Conservation (phyloP, 2,888 invertebrate genomes). For the Dynastes hyllus region DNA sequence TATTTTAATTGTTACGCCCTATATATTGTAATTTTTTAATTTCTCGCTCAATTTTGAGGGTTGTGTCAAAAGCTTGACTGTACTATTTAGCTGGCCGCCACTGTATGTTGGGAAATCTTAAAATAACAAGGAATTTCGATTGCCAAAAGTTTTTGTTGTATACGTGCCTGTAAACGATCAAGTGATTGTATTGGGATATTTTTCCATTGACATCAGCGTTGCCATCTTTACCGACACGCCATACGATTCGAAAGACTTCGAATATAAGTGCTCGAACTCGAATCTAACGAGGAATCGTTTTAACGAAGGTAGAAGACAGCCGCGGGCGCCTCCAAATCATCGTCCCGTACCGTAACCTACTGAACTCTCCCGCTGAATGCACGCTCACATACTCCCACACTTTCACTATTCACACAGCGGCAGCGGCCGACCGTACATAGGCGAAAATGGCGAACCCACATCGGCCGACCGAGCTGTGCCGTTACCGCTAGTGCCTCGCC, state of each 20-base stretch:
- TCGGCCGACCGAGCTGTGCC: background rate
- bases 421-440: background rate
- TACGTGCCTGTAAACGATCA: too few relatives aligned
- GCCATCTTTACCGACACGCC: background rate
- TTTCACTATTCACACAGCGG: constrained; percentile 9
- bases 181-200: too few relatives aligned
- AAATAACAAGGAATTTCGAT: too few relatives aligned
- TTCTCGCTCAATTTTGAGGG: too few relatives aligned
- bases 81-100: too few relatives aligned
- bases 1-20: too few relatives aligned
- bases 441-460: constrained; percentile 23
- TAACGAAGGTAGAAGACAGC: constrained; percentile 22
- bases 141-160: too few relatives aligned
- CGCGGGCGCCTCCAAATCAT: constrained; percentile 10
- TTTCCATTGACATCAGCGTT: background rate
- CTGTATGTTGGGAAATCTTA: too few relatives aligned
- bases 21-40: too few relatives aligned
- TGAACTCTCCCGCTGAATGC: constrained; percentile 16
- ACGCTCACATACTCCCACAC: constrained; percentile 22
- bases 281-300: constrained; percentile 19
- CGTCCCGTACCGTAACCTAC: constrained; percentile 24
- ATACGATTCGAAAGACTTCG: too few relatives aligned
- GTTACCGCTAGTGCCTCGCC: background rate
- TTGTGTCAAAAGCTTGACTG: too few relatives aligned
- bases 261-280: background rate